Base-by-base conservation (phyloP, 2,113 vertebrate genomes). In the Centropus unirufus region DNA sequence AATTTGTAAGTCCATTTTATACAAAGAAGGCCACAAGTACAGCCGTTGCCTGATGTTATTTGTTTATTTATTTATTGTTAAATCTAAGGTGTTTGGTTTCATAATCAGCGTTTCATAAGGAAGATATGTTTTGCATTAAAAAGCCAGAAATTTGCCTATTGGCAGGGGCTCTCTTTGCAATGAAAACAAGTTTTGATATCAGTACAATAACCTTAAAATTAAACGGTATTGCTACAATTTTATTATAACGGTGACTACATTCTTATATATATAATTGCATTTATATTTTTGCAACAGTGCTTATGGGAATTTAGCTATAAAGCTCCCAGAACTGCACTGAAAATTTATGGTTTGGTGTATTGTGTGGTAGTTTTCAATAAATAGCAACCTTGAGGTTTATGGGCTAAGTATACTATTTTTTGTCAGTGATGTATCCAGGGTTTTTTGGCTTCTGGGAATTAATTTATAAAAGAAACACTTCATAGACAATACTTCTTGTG, bases 401-500 rank as follows among this genome's bases (percentile, higher is more conserved):
- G 17, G 62, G n/a, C 18, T 75, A 68, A 94, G 9, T 72, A 59
- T 54, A 36, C 6, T 73, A 32, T 39, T 59, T 83, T 67, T 92
- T 57, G 59, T 70, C 44, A 76, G 26, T 26, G 77, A 14, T 51
- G 8, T 79, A 78, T 72, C 49, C 40, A 32, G 14, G 10, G 1
- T 80, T 77, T 92, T 92, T 92, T 66, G 34, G 44, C 21, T 80
- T 36, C 72, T 82, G 59, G 73, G 69, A 92, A 94, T 88, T 93
- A 87, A 97, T 96, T 94, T 95, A 82, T 55, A 86, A 83, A 67
- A 85, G 29, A 95, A 96, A 73, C n/a, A 89, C 30, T 88, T 87
- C 42, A 58, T 24, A 77, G 47, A 73, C 9, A 30, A 83, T 63
- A 73, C 19, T 76, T 96, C 52, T 89, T 82, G 29, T 72, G 69